Evolutionary conservation across 37 sponge, comb jelly and placozoan species (phyloP).

Genomic region (Theonella swinhoei): DNA sequence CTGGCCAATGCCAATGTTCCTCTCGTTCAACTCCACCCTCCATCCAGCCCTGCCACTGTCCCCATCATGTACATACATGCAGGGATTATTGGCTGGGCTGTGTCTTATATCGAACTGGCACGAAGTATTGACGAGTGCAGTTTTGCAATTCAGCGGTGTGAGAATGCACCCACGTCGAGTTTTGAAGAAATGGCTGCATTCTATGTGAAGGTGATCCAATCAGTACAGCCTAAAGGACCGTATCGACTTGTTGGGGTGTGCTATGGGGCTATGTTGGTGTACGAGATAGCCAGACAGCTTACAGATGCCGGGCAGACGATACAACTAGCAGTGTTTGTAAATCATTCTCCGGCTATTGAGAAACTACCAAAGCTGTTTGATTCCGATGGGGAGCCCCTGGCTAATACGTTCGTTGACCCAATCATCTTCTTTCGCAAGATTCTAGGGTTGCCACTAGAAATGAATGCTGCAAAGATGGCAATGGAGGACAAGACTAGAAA

Average conservation of each 20-base stretch:
- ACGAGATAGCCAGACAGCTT: slow-evolving; percentile 14
- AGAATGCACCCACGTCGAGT: background rate
- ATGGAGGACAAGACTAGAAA: background rate
- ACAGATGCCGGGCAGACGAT: slow-evolving; percentile 14
- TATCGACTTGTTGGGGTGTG: slow-evolving; percentile 33
- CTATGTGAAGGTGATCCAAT: background rate
- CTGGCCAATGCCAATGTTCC: background rate
- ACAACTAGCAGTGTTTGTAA: slow-evolving; percentile 1
- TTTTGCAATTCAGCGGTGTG: slow-evolving; percentile 4
- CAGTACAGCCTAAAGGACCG: slow-evolving; percentile 27
- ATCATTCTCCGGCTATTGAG: slow-evolving; percentile 17
- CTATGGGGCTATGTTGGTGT: slow-evolving; percentile 41
- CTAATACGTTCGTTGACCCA: background rate
- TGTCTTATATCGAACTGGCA: slow-evolving; percentile 4
- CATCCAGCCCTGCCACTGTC: background rate
- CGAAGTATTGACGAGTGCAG: background rate
- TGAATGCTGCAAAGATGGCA: background rate
- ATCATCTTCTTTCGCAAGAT: background rate
- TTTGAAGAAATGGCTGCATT: slow-evolving; percentile 10
- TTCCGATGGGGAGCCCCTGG: background rate
- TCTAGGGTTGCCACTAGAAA: background rate
- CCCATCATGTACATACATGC: slow-evolving; percentile 14
- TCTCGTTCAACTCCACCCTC: background rate
- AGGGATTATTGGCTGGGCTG: slow-evolving; percentile 8
- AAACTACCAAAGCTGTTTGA: background rate